phyloP scores from a whole-genome alignment of 2,888 invertebrate genomes.

The Globia sparganii region DNA sequence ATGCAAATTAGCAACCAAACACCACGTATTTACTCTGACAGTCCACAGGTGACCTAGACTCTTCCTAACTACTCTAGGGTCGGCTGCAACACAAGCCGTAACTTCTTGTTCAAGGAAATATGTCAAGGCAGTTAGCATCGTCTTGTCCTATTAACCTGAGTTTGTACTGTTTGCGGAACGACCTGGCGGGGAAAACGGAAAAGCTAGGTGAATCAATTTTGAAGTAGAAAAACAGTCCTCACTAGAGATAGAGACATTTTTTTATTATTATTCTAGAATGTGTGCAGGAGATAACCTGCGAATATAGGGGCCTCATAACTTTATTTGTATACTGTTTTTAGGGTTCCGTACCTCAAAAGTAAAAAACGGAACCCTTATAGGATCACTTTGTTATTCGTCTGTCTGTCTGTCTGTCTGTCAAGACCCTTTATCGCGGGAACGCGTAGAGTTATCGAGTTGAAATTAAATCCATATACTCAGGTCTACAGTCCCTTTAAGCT shows the following conservation, averaged over 20 bases:
- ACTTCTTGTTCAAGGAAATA: conserved; percentile 31
- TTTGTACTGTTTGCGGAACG: neutral
- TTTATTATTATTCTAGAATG: neutral
- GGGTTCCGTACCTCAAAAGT: too few species aligned
- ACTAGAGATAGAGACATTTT: neutral
- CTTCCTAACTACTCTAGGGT: neutral
- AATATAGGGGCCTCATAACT: too few species aligned
- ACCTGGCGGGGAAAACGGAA: neutral
- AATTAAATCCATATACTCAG: too few species aligned
- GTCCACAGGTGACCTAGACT: neutral
- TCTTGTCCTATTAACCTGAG: conserved; percentile 34
- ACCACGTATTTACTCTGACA: neutral
- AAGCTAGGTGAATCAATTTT: conserved; percentile 19
- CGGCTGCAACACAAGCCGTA: neutral
- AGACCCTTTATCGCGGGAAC: too few species aligned
- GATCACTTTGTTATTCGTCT: too few species aligned
- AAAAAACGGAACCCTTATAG: too few species aligned
- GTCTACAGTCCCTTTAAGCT: too few species aligned
- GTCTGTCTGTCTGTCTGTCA: too few species aligned
- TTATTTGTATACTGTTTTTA: too few species aligned
- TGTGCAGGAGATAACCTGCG: too few species aligned
- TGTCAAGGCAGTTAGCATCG: conserved; percentile 44
- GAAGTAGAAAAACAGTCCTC: neutral
- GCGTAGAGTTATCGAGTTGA: too few species aligned
- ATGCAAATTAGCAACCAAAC: neutral